Conservation (phyloP, 2,797 vertebrate species). For the Labroides dimidiatus region DNA sequence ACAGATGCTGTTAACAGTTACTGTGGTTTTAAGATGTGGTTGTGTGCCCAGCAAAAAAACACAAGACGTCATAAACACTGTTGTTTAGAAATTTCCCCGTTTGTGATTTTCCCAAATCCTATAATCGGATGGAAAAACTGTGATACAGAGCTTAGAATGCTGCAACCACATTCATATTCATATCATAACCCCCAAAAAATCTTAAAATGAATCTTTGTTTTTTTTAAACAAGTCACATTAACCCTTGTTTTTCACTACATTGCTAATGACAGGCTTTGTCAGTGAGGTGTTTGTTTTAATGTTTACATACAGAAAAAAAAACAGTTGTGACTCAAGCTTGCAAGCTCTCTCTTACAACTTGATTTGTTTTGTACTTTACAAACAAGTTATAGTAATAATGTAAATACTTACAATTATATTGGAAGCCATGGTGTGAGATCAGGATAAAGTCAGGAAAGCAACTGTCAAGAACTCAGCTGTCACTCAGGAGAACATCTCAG, state of each 20-base stretch:
- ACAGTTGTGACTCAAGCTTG: background rate
- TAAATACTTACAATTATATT: slow-evolving; percentile 93
- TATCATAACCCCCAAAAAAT: no score
- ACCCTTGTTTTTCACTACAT: background rate
- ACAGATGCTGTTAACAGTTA: background rate
- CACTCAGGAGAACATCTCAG: slow-evolving; percentile 61
- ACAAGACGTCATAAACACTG: background rate
- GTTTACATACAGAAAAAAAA: background rate
- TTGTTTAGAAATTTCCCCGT: background rate
- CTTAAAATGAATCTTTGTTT: background rate
- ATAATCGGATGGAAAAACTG: background rate
- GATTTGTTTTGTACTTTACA: background rate
- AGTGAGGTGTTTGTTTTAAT: background rate
- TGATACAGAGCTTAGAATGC: background rate
- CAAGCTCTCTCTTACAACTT: background rate
- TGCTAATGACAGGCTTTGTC: background rate
- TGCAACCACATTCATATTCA: background rate
- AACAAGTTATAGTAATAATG: background rate
- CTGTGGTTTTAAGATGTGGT: slow-evolving; percentile 5
- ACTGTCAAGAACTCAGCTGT: slow-evolving; percentile 34
- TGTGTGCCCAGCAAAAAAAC: background rate
- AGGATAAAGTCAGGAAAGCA: slow-evolving; percentile 36
- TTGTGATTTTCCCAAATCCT: background rate
- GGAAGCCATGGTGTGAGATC: slow-evolving; percentile 86
- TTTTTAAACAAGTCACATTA: background rate